Evolutionary conservation across 2,113 vertebrate genomes (phyloP).

Genomic region (Carassius auratus): DNA sequence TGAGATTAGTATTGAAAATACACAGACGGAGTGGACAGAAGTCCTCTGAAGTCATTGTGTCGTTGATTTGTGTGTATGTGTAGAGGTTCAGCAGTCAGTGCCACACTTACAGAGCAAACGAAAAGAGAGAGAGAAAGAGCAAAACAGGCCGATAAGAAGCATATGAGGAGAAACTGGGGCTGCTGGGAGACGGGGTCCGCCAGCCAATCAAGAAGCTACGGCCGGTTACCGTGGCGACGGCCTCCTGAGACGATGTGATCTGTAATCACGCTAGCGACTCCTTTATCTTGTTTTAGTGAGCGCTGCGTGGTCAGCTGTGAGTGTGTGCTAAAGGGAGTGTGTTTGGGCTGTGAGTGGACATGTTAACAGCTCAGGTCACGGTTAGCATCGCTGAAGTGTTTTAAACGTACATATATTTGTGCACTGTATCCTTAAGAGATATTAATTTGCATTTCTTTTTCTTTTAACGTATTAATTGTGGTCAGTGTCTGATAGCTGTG

Average conservation of each 20-base stretch:
- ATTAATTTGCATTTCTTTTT: not conserved
- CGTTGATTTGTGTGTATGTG: constrained; percentile 40
- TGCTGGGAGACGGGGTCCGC: constrained; percentile 65
- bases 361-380: constrained; percentile 5
- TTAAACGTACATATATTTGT: not conserved
- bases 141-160: constrained; percentile 46
- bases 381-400: not conserved
- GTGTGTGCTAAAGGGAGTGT: not conserved
- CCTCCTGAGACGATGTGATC: constrained; percentile 72
- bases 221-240: constrained; percentile 68
- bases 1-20: not conserved
- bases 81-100: constrained; percentile 54
- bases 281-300: constrained; percentile 51
- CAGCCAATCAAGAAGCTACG: constrained; percentile 70
- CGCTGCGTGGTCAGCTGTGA: not conserved
- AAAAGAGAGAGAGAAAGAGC: constrained; percentile 28
- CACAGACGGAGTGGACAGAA: too few relatives aligned
- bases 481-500: too few relatives aligned
- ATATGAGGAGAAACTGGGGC: constrained; percentile 66
- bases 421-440: too few relatives aligned
- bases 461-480: not conserved
- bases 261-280: constrained; percentile 70
- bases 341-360: not conserved
- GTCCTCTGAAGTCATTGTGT: too few relatives aligned
- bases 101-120: constrained; percentile 52